These are phyloP conservation scores for Henricia sp. DNA, from an alignment of 53 echinoderm and acorn worm genomes.

Conservation along the genomic window DNA sequence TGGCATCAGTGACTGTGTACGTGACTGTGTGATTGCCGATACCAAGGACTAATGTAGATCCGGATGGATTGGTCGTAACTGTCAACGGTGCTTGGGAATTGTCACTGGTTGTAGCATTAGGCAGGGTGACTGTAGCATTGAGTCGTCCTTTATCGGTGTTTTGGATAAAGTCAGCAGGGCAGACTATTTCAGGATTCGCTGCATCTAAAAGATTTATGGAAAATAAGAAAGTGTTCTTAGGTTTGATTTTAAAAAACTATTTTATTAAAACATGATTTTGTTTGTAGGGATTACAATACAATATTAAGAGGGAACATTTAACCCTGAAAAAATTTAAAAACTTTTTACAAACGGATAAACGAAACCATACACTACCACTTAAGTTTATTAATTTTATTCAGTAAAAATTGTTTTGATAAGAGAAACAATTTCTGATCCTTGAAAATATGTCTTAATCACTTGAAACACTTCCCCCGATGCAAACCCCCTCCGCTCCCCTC, in stretches of 20 bases:
- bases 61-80: neutral
- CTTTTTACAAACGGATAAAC: too few relatives aligned
- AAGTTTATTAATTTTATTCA: too few relatives aligned
- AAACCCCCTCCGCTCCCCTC: too few relatives aligned
- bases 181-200: neutral
- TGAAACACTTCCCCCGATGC: too few relatives aligned
- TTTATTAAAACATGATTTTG: neutral
- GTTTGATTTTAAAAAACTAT: neutral
- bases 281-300: neutral
- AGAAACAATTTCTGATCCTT: too few relatives aligned
- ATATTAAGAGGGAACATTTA: too few relatives aligned
- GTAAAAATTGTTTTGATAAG: too few relatives aligned
- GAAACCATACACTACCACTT: too few relatives aligned
- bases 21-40: slow-evolving; percentile 4
- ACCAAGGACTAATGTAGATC: neutral
- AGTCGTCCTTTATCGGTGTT: neutral
- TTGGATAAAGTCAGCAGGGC: neutral
- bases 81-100: neutral
- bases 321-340: too few relatives aligned
- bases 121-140: neutral
- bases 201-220: too few relatives aligned
- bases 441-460: too few relatives aligned
- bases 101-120: neutral
- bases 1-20: neutral
- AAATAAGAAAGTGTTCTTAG: too few relatives aligned